These are phyloP conservation scores for Scolopax mira DNA, from an alignment of 2,113 vertebrate species.

Conservation along the genomic window DNA sequence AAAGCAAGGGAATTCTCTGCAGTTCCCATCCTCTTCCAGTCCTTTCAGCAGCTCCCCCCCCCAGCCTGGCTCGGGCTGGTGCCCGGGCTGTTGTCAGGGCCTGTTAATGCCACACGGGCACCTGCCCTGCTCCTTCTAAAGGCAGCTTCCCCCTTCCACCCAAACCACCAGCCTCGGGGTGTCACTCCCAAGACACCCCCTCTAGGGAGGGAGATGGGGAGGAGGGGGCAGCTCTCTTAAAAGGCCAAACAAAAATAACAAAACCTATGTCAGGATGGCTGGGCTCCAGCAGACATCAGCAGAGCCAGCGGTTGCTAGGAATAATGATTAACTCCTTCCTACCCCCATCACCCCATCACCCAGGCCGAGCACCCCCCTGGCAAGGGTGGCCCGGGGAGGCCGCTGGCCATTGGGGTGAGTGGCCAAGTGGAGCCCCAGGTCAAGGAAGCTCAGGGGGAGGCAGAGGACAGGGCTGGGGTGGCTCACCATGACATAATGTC, in stretches of 20 bases:
- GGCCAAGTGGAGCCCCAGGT: neutral
- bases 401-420: fast-evolving
- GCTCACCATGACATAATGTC: slow-evolving; percentile 83
- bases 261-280: neutral
- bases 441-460: neutral
- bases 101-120: neutral
- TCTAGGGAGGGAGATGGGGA: neutral
- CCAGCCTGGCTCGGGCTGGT: neutral
- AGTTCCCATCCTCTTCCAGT: neutral
- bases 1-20: neutral
- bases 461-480: neutral
- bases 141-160: neutral
- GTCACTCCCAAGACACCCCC: neutral
- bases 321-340: neutral
- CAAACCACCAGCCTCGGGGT: neutral
- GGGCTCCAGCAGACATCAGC: neutral
- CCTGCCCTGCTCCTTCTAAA: neutral
- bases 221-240: neutral
- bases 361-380: neutral
- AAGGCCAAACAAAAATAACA: neutral
- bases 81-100: neutral
- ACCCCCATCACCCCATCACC: neutral
- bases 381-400: neutral
- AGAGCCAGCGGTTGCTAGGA: neutral
- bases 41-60: neutral